phyloP scores from a whole-genome alignment of 2,113 vertebrate species.

The Brachyistius frenatus region DNA sequence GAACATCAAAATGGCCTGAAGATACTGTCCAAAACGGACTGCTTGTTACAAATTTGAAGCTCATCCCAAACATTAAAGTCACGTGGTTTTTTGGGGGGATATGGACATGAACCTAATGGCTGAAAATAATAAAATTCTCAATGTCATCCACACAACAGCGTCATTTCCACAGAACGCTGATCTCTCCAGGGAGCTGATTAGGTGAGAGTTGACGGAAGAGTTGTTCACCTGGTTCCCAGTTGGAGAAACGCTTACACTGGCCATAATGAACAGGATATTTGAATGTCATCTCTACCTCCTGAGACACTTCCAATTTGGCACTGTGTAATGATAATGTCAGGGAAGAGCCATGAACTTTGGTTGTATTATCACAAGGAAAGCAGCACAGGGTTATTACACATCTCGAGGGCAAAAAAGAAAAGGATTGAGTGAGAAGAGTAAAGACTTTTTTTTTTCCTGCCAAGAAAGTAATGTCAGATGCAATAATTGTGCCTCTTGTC shows the following conservation, averaged over 20 bases:
- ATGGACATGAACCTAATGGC: slow-evolving; percentile 37
- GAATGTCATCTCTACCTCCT: slow-evolving; percentile 75
- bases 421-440: slow-evolving; percentile 18
- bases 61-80: slow-evolving; percentile 16
- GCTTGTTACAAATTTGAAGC: slow-evolving; percentile 19
- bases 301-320: slow-evolving; percentile 74
- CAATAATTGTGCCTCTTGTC: background rate
- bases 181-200: slow-evolving; percentile 72
- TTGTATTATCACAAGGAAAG: slow-evolving; percentile 55
- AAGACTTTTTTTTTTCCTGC: slow-evolving; percentile 1
- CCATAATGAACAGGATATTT: slow-evolving; percentile 72
- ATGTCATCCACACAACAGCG: slow-evolving; percentile 47
- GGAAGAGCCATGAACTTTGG: slow-evolving; percentile 58
- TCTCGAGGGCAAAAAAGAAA: slow-evolving; percentile 44
- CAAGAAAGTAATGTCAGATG: slow-evolving; percentile 11
- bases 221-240: slow-evolving; percentile 61
- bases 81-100: background rate
- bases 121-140: slow-evolving; percentile 52
- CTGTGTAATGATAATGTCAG: slow-evolving; percentile 71
- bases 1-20: slow-evolving; percentile 44
- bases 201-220: slow-evolving; percentile 55
- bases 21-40: slow-evolving; percentile 17
- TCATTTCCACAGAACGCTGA: slow-evolving; percentile 21
- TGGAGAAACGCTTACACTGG: slow-evolving; percentile 52
- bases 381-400: slow-evolving; percentile 40